phyloP scores from a whole-genome alignment of 2,113 vertebrate species.

The Channa maculata region DNA sequence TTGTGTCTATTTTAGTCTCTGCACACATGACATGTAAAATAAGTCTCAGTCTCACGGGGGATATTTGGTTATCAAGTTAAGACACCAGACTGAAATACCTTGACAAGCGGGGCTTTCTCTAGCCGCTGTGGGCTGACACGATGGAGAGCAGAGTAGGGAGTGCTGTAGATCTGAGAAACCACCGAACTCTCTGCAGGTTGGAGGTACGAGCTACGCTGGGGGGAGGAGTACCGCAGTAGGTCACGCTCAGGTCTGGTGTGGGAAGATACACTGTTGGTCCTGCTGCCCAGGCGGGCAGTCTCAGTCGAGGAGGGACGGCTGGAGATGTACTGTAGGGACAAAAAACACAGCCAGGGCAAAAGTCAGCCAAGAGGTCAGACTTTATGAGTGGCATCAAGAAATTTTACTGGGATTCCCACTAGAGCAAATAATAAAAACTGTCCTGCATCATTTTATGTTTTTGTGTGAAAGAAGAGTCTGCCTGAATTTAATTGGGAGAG shows the following conservation, averaged over 20 bases:
- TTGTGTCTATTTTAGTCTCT: constrained; percentile 60
- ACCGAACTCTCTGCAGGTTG: constrained; percentile 48
- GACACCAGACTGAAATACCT: constrained; percentile 73
- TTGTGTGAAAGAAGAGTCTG: neutral
- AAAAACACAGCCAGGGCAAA: constrained; percentile 29
- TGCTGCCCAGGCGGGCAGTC: constrained; percentile 74
- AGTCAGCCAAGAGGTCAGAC: constrained; percentile 23
- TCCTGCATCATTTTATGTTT: neutral
- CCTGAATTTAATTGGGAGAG: constrained; percentile 35
- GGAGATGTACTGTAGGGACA: constrained; percentile 80
- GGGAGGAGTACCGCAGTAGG: constrained; percentile 76
- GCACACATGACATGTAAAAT: constrained; percentile 55
- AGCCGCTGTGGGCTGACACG: constrained; percentile 48
- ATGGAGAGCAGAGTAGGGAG: constrained; percentile 75
- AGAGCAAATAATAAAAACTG: neutral
- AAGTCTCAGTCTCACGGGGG: constrained; percentile 53
- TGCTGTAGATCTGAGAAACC: constrained; percentile 84
- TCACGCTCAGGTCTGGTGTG: constrained; percentile 72
- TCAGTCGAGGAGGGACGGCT: constrained; percentile 81
- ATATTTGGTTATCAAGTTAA: constrained; percentile 54
- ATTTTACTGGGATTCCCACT: neutral
- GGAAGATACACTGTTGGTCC: constrained; percentile 83
- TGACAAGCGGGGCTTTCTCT: constrained; percentile 79
- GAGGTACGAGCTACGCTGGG: constrained; percentile 74
- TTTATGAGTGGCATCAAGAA: neutral